Percentiles rank a stretch among this genome's conserved stretches.
Evolutionary conservation across 2,797 vertebrate species (phyloP).

Genomic region (Rhinophrynus dorsalis): DNA sequence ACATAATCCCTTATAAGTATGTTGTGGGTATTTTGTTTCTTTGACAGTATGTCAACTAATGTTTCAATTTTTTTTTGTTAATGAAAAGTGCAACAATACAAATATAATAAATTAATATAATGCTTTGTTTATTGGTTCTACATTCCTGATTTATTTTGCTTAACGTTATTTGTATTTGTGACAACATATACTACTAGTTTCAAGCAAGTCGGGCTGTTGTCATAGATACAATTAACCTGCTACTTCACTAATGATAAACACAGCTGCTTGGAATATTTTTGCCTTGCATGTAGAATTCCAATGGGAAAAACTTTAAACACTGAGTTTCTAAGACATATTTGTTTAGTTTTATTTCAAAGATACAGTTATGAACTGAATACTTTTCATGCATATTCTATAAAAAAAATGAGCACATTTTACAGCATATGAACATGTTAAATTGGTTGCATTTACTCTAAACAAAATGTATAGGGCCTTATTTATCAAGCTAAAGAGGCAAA

Average conservation of each 20-base stretch:
- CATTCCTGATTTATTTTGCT: constrained; percentile 7
- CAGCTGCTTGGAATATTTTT: constrained; percentile 22
- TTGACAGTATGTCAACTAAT: too few species aligned
- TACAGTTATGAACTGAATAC: constrained; percentile 6
- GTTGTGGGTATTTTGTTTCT: too few species aligned
- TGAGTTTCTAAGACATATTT: constrained; percentile 26
- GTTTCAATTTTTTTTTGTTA: too few species aligned
- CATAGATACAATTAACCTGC: constrained; percentile 37
- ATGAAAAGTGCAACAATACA: too few species aligned
- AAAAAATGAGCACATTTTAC: constrained; percentile 7
- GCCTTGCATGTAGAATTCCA: constrained; percentile 13
- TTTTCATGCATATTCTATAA: constrained; percentile 21
- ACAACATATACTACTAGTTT: constrained; percentile 18
- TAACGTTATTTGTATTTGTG: constrained; percentile 26
- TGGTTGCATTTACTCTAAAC: neutral
- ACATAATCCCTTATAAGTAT: too few species aligned
- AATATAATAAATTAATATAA: too few species aligned
- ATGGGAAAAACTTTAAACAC: constrained; percentile 27
- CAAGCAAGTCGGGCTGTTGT: neutral
- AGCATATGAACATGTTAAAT: neutral
- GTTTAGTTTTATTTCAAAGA: constrained; percentile 17
- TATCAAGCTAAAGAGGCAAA: too few species aligned
- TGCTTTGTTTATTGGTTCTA: constrained; percentile 18
- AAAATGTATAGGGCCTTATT: too few species aligned
- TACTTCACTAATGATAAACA: constrained; percentile 31